Base-by-base conservation (phyloP, 2,113 vertebrate species). In the Cephalopholis sonnerati region DNA sequence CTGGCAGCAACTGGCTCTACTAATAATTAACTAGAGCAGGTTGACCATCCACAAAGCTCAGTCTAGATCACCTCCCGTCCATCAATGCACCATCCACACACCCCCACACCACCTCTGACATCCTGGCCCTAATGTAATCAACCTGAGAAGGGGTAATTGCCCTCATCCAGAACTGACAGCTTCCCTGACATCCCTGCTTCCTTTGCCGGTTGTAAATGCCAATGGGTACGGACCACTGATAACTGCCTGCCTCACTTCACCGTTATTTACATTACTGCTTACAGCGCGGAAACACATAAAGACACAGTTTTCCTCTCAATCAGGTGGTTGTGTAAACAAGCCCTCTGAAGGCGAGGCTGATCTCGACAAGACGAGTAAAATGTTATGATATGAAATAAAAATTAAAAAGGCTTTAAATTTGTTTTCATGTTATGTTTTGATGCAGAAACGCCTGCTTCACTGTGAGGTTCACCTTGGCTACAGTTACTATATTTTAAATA, bases 161-260 rank as follows among this genome's bases (percentile, higher is more conserved):
- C 95, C 94, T 95, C 94, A 95, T 96, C 93, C 87, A 92, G 87
- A 85, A 92, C 89, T 93, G 95, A 93, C 93, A 92, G 95, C 83
- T 94, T 95, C 94, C 93, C 93, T 95, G 94, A 95, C 93, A 92
- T 95, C 95, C 96, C 93, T 62, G 94, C 95, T 96, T 96, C 96
- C 96, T 96, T 91, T 85, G 83, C 83, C 70, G 89, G 95, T 91
- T 90, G 94, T 96, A 96, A 97, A 97, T 94, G 94, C 93, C 92
- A 91, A 1, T 27, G 90, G 84, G 94, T 91, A 84, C 86, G 80
- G 94, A 94, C 64, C 87, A 87, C 88, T 88, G 93, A 93, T 95
- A 93, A 95, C 95, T 77, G 94, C 94, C 91, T 85, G 91, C 94
- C 88, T 93, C 88, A 89, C 91, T 75, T 76, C 87, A 75, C 84